Percentiles rank a stretch among this genome's conserved stretches.
These are phyloP conservation scores for Drosophila kanekoi DNA, from an alignment of 2,888 invertebrate genomes.

Conservation along the genomic window DNA sequence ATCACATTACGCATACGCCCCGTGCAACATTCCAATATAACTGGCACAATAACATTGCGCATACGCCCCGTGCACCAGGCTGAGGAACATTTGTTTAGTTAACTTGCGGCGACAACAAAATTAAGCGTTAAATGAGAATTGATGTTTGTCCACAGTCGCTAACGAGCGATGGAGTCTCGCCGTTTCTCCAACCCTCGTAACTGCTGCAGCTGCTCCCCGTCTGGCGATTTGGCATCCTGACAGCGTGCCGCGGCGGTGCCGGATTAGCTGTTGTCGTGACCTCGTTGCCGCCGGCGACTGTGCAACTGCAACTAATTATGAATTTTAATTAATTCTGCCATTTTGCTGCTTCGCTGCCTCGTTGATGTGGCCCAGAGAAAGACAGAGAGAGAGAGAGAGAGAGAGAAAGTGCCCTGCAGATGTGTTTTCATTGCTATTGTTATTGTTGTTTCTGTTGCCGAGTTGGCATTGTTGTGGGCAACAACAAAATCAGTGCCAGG, in stretches of 20 bases:
- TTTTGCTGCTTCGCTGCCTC: conserved; percentile 26
- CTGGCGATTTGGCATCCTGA: conserved; percentile 5
- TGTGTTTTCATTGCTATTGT: conserved; percentile 6
- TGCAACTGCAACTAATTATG: conserved; percentile 66
- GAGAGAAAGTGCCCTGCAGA: conserved; percentile 17
- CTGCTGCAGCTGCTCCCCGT: neutral
- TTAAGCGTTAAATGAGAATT: conserved; percentile 43
- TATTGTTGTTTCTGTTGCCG: conserved; percentile 19
- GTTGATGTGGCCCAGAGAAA: conserved; percentile 4
- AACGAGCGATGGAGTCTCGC: too few species aligned
- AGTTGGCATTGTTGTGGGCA: conserved; percentile 12
- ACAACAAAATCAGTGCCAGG: conserved; percentile 11
- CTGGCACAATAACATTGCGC: neutral
- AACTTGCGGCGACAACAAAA: conserved; percentile 34
- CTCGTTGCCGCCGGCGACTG: conserved; percentile 36
- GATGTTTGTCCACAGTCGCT: conserved; percentile 6
- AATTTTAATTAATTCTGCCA: conserved; percentile 70
- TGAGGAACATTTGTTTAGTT: conserved; percentile 13
- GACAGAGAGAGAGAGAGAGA: neutral
- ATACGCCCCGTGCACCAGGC: conserved; percentile 16
- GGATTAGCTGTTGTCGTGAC: conserved; percentile 51
- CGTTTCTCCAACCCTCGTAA: too few species aligned
- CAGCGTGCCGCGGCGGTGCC: conserved; percentile 2
- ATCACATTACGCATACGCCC: conserved; percentile 19
- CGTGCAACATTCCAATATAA: neutral